Percentiles rank a stretch among this genome's conserved stretches.
These are phyloP conservation scores for Embiotoca jacksoni DNA, from an alignment of 2,113 vertebrate genomes.

Conservation along the genomic window DNA sequence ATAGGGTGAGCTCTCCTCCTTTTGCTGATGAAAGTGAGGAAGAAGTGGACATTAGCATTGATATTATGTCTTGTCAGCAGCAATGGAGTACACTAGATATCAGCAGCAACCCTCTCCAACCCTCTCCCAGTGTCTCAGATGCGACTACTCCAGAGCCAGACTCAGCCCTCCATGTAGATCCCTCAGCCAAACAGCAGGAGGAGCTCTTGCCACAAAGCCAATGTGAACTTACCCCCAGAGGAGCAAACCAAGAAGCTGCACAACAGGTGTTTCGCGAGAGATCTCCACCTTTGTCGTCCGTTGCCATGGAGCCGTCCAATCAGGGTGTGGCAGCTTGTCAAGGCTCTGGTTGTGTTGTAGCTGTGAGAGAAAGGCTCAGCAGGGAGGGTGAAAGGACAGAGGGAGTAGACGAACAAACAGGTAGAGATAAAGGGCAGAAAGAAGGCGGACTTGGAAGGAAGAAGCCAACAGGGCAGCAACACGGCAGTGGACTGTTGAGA, in stretches of 20 bases:
- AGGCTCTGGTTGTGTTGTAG: slow-evolving; percentile 57
- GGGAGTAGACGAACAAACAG: slow-evolving; percentile 68
- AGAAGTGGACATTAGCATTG: slow-evolving; percentile 44
- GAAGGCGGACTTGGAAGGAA: slow-evolving; percentile 43
- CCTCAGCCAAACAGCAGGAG: slow-evolving; percentile 68
- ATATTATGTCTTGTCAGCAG: slow-evolving; percentile 37
- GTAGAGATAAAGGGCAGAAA: slow-evolving; percentile 61
- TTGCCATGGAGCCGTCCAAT: slow-evolving; percentile 79
- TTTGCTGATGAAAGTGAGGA: slow-evolving; percentile 61
- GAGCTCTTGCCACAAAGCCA: slow-evolving; percentile 56
- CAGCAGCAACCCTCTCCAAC: slow-evolving; percentile 26
- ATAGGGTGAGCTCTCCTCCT: slow-evolving; percentile 36
- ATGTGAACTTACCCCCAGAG: slow-evolving; percentile 24
- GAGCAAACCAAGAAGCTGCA: slow-evolving; percentile 76
- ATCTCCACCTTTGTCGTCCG: slow-evolving; percentile 79
- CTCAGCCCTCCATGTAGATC: slow-evolving; percentile 21
- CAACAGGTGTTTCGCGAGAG: slow-evolving; percentile 81
- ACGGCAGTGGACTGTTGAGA: slow-evolving; percentile 12
- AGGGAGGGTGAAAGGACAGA: slow-evolving; percentile 62
- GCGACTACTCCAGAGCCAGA: slow-evolving; percentile 1
- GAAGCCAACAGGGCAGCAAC: slow-evolving; percentile 29
- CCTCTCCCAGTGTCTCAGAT: slow-evolving; percentile 7
- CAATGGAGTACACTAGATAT: slow-evolving; percentile 38
- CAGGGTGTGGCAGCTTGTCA: slow-evolving; percentile 54
- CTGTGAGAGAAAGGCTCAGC: slow-evolving; percentile 61